phyloP scores from a whole-genome alignment of 2,888 invertebrate species.

The Blera fallax region DNA sequence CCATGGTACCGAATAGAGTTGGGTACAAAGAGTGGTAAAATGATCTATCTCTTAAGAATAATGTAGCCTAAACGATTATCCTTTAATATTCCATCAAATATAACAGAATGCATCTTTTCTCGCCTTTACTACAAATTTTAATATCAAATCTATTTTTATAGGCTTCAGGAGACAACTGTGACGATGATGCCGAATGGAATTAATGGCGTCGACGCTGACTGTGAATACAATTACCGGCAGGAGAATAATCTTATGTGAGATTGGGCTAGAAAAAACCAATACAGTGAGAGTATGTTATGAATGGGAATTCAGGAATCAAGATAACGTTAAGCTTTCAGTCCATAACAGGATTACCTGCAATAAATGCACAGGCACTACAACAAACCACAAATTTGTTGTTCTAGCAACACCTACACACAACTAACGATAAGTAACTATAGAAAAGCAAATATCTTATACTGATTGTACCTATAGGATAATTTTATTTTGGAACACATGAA shows the following conservation, averaged over 20 bases:
- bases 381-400: not conserved
- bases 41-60: no score
- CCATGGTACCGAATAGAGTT: no score
- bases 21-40: no score
- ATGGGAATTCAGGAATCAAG: not conserved
- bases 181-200: conserved; percentile 77
- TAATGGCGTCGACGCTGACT: conserved; percentile 65
- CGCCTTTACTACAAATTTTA: not conserved
- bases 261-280: not conserved
- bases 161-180: conserved; percentile 78
- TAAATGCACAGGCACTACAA: not conserved
- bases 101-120: not conserved
- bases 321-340: not conserved
- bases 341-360: not conserved
- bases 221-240: conserved; percentile 49
- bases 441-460: not conserved
- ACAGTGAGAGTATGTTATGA: conserved; percentile 13
- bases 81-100: no score
- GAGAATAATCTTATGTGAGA: conserved; percentile 52
- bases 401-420: not conserved
- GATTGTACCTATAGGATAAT: no score
- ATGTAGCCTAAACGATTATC: no score
- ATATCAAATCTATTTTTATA: not conserved
- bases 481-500: no score
- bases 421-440: not conserved